phyloP scores from a whole-genome alignment of 2,888 invertebrate genomes.

The Sesia bembeciformis region DNA sequence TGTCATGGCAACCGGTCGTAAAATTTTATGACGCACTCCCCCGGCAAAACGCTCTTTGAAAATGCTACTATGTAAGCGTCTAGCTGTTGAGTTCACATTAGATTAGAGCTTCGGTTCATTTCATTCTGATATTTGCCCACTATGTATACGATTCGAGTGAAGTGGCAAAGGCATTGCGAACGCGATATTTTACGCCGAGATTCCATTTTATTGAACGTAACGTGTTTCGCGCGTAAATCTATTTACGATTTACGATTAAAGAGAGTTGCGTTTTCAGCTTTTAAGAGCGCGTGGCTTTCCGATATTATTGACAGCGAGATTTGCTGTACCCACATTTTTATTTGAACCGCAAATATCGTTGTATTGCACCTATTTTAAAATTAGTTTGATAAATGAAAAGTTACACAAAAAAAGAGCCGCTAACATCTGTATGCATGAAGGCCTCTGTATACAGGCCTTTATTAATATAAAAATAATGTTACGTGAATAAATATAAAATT shows the following conservation, averaged over 20 bases:
- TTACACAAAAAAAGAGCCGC: no score
- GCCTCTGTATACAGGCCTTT: no score
- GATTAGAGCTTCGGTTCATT: conserved; percentile 11
- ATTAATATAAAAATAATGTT: no score
- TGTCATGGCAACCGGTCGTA: conserved; percentile 54
- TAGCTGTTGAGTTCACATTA: conserved; percentile 18
- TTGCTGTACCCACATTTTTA: no score
- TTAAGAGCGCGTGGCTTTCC: background rate
- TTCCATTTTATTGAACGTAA: background rate
- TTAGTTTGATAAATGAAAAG: no score
- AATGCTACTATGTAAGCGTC: conserved; percentile 28
- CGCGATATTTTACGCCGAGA: background rate
- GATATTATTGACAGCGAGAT: background rate
- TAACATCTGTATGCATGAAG: no score
- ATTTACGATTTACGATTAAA: background rate
- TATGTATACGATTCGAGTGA: background rate
- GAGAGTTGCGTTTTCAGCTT: background rate
- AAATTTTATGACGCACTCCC: conserved; percentile 63
- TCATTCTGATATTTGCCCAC: conserved; percentile 1
- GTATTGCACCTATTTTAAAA: no score
- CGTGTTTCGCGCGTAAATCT: background rate
- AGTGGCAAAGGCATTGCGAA: background rate
- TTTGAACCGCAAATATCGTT: no score
- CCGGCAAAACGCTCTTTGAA: conserved; percentile 33
- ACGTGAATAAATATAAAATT: no score